Base-by-base conservation (phyloP, 2,797 vertebrate genomes). In the Liasis olivaceus region DNA sequence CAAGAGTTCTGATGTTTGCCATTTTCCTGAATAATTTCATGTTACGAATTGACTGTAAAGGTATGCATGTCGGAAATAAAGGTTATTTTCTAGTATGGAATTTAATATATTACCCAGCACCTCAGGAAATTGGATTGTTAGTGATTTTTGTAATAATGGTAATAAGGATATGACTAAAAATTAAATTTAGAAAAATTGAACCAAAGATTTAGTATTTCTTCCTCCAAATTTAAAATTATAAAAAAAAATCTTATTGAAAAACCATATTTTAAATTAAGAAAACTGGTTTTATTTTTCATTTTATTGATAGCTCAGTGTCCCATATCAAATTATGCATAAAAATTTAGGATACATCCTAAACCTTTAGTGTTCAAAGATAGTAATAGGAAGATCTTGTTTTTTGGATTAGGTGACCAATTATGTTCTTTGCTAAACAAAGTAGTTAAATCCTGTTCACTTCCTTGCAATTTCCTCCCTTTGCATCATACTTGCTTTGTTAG, bases 1-100 rank as follows among this genome's bases (percentile, higher is more conserved):
- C 36, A 36, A 36, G 66, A 92, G 88, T 85, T 91, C 62, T 93
- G 90, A 93, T 31, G 91, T 51, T 54, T 36, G 90, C 87, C 60
- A 93, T 94, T 91, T 92, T 95, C 88, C 28, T 91, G 64, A 77
- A 72, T 89, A 93, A 87, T 91, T 95, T 91, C 64, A 88, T 91
- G 8, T 47, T 72, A 93, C 88, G 93, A 91, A 92, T 93, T 90
- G 90, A 89, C 85, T 92, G 62, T 88, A 90, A 91, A 92, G 77
- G 81, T 94, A 66, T 56, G 36, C 28, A 54, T 89, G 72, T 94
- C 64, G 91, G 64, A 92, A 92, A 81, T 89, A 85, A 63, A 87
- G 60, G 62, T 69, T 77, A 66, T 89, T 81, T 92, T 81, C n/a
- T 59, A 64, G 24, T 60, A 81, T 51, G 77, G 62, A 90, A 94